A percentile compares a stretch with the other conserved stretches of the same genome.
These are phyloP conservation scores for Cyanoliseus patagonus DNA, from an alignment of 2,113 vertebrate genomes.

Conservation along the genomic window DNA sequence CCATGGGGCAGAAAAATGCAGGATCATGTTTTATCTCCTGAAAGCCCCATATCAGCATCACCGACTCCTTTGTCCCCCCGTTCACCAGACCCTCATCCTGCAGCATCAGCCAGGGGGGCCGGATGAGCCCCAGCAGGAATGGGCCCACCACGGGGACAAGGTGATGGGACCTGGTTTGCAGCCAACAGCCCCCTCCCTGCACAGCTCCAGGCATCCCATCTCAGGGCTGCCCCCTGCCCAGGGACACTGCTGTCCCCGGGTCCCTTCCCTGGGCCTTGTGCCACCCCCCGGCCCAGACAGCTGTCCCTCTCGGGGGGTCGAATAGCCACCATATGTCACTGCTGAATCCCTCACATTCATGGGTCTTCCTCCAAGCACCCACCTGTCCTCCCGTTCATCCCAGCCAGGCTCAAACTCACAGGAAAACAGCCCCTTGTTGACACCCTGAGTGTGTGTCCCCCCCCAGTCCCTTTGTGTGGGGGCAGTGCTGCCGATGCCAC, in stretches of 20 bases:
- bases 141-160: background rate
- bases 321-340: background rate
- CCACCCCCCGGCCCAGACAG: background rate
- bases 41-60: background rate
- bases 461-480: rapidly evolving
- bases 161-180: background rate
- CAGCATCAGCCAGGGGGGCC: background rate
- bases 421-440: slow-evolving; percentile 11
- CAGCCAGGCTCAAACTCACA: background rate
- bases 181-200: rapidly evolving
- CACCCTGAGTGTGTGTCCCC: background rate
- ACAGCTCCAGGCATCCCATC: background rate
- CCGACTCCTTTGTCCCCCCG: background rate
- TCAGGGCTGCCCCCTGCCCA: background rate
- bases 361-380: slow-evolving; percentile 22
- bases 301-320: slow-evolving; percentile 6
- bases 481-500: rapidly evolving
- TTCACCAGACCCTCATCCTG: background rate
- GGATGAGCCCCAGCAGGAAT: background rate
- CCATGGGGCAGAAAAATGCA: background rate
- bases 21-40: background rate
- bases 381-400: slow-evolving; percentile 3
- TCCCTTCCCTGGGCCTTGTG: rapidly evolving
- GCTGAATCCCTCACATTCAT: slow-evolving; percentile 37
- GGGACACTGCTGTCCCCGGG: background rate